Evolutionary conservation across 2,113 vertebrate species (phyloP), one percentile per base, ranked within the genome.

Genomic region (Nerophis lumbriciformis): DNA sequence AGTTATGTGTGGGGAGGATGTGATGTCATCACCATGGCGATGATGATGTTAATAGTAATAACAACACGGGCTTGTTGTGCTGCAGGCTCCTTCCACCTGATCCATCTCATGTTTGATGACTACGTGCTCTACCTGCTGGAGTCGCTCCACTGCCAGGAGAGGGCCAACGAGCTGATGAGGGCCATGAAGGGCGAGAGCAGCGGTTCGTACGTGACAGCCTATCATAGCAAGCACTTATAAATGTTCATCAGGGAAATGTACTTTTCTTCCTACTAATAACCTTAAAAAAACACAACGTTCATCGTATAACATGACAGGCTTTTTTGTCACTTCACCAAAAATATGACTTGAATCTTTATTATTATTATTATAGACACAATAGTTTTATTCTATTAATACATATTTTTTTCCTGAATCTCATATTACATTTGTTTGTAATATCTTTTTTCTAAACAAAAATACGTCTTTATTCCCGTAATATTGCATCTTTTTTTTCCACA

Each of bases 31-130:
- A 62, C 14, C 36, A 59, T 19, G 21, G 36, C 19, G 51, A 0
- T 52, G 44, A 59, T 48, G 47, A 13, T 61, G 8, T 1, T 19
- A 19, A 21, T 2, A 13, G 19, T 19, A 19, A 21, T 2, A 13
- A 28, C 12, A 15, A 45, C 36, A 1, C 8, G 5, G 10, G 1
- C 45, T 37, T 69, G 10, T 70, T 65, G 3, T 77, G 15, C 72
- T 53, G 53, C 86, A 99, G 97, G 97, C 13, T 99, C 97, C 55
- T 99, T 99, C 75, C 97, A 99, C 86, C 91, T 99, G 81, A 98
- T 99, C 70, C 97, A 99, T 61, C 85, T 99, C 87, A 99, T 98
- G 94, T 98, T 99, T 53, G 97, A 99, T 72, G 97, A 99, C 80
- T 99, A 99, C 1, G 97, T 99, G 59, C 93, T 99, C 61, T 99